phyloP scores from a whole-genome alignment of 2,797 vertebrate species.

The Falco novaeseelandiae region DNA sequence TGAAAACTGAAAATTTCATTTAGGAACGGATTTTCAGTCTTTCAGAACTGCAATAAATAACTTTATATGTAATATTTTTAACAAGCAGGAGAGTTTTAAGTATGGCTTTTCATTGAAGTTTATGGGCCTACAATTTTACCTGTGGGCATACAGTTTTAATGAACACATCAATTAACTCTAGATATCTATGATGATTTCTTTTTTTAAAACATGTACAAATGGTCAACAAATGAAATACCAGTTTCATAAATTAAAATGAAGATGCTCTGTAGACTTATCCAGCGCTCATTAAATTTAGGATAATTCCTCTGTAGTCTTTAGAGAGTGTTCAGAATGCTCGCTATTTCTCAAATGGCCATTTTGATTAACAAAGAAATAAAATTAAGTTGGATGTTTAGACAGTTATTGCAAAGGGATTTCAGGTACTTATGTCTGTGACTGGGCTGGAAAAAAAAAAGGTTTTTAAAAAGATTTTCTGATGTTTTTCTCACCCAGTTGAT shows the following conservation, averaged over 20 bases:
- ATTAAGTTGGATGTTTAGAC: constrained; percentile 13
- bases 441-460: not conserved
- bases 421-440: not conserved
- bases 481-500: not conserved
- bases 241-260: constrained; percentile 45
- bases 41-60: not conserved
- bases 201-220: not conserved
- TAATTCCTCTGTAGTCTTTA: not conserved
- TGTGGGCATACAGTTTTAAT: not conserved
- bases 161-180: constrained; percentile 13
- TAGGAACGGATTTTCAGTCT: not conserved
- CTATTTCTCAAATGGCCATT: constrained; percentile 30
- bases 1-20: not conserved
- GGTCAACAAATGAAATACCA: constrained; percentile 46
- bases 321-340: not conserved
- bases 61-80: not conserved
- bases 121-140: not conserved
- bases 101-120: not conserved
- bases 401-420: constrained; percentile 36
- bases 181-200: not conserved
- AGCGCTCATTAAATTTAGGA: not conserved
- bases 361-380: constrained; percentile 57
- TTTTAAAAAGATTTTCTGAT: not conserved
- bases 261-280: not conserved
- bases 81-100: not conserved